Evolutionary conservation across 2,888 invertebrate genomes (phyloP).

Genomic region (Diaprepes abbreviatus): DNA sequence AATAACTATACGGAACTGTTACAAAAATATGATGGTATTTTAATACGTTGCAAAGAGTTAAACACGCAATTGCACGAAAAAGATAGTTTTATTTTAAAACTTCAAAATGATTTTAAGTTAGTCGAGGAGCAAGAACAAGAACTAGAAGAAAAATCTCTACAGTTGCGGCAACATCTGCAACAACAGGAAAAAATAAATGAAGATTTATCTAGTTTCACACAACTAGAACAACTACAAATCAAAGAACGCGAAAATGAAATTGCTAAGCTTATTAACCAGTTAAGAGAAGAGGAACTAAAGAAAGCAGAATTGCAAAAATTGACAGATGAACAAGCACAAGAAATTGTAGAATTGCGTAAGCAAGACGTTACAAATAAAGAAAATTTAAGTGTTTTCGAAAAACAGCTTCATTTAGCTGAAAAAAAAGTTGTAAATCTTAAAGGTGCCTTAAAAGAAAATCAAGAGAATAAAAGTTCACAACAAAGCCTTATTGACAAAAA

Average conservation of each 20-base stretch:
- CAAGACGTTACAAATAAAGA: background rate
- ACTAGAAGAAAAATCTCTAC: background rate
- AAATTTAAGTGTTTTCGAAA: background rate
- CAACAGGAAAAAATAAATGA: background rate
- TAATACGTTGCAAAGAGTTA: constrained; percentile 42
- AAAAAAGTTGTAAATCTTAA: background rate
- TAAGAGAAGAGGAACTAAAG: background rate
- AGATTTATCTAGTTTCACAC: background rate
- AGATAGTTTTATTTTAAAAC: constrained; percentile 32
- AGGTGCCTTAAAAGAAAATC: background rate
- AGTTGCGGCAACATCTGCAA: background rate
- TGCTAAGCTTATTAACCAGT: background rate
- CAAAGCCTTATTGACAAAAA: background rate
- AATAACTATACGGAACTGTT: constrained; percentile 52
- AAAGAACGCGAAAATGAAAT: constrained; percentile 1
- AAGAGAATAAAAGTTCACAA: background rate
- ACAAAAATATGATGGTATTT: constrained; percentile 53
- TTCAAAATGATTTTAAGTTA: constrained; percentile 13
- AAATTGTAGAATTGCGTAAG: background rate
- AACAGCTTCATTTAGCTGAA: background rate
- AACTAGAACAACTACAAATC: background rate
- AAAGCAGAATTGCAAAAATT: background rate
- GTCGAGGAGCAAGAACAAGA: constrained; percentile 20
- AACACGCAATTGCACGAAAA: constrained; percentile 38
- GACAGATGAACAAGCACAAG: background rate